Conservation (phyloP, 2,797 vertebrate genomes). For the Apogon hyalosoma region DNA sequence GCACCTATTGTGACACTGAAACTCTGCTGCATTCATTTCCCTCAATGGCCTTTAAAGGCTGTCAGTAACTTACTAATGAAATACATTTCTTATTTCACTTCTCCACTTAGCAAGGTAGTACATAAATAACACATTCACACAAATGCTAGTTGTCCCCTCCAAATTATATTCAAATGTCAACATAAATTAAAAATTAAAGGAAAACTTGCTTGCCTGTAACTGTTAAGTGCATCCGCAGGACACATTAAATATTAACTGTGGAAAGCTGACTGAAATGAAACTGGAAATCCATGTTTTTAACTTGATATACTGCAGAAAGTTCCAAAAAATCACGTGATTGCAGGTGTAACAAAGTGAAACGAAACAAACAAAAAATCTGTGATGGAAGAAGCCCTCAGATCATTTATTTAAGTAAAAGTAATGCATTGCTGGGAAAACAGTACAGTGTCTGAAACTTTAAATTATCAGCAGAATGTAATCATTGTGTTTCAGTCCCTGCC, state of each 20-base stretch:
- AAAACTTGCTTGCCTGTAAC: neutral
- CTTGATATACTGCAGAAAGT: neutral
- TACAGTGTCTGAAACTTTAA: too few species aligned
- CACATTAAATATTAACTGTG: neutral
- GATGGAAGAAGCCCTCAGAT: too few species aligned
- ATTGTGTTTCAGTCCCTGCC: too few species aligned
- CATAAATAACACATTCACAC: conserved; percentile 3
- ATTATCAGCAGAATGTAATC: too few species aligned
- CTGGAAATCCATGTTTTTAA: neutral
- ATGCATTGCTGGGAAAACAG: too few species aligned
- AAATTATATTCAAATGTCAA: neutral
- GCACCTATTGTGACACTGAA: conserved; percentile 37
- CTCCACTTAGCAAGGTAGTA: neutral
- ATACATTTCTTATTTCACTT: conserved; percentile 10
- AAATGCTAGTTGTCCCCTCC: neutral
- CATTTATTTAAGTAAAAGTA: too few species aligned
- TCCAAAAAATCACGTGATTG: neutral
- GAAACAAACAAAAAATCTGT: too few species aligned
- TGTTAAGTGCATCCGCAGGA: neutral
- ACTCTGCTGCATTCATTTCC: conserved; percentile 45
- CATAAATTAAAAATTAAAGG: neutral
- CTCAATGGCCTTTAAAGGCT: conserved; percentile 19
- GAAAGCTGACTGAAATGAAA: neutral
- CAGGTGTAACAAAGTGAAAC: too few species aligned
- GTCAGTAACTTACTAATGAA: conserved; percentile 33